Evolutionary conservation across 2,113 vertebrate genomes (phyloP).

Genomic region (Hymenochirus boettgeri): DNA sequence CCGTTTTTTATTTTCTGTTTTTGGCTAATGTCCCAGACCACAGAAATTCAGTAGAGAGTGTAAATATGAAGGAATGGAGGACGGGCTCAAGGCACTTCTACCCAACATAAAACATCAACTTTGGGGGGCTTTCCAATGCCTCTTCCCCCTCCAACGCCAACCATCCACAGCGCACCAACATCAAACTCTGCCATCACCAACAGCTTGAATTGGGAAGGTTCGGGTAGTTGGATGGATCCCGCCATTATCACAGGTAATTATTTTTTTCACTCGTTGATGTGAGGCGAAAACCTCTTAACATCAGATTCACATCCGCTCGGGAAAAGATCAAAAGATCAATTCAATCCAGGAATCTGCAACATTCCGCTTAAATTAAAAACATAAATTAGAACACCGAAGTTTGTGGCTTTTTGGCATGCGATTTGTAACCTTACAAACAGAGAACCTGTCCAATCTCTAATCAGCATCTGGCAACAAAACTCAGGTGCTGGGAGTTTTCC

Average conservation of each 20-base stretch:
- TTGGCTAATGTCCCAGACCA: conserved; percentile 85
- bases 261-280: conserved; percentile 65
- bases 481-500: neutral
- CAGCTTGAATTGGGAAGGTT: conserved; percentile 94
- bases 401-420: too few relatives aligned
- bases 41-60: conserved; percentile 94
- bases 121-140: conserved; percentile 95
- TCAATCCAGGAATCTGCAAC: too few relatives aligned
- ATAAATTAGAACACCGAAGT: too few relatives aligned
- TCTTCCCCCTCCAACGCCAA: conserved; percentile 94
- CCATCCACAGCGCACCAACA: conserved; percentile 90
- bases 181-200: conserved; percentile 82
- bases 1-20: conserved; percentile 69
- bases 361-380: too few relatives aligned
- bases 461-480: neutral
- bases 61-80: conserved; percentile 99
- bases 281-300: conserved; percentile 50
- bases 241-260: conserved; percentile 97
- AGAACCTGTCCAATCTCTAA: conserved; percentile 1
- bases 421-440: too few relatives aligned
- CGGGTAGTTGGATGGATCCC: conserved; percentile 98
- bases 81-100: conserved; percentile 96
- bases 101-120: conserved; percentile 99
- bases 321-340: too few relatives aligned
- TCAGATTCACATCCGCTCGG: neutral